A percentile compares a stretch with the other conserved stretches of the same genome.
These are phyloP conservation scores for Nothocercus nigrocapillus DNA, from an alignment of 2,113 vertebrate species.

Conservation along the genomic window DNA sequence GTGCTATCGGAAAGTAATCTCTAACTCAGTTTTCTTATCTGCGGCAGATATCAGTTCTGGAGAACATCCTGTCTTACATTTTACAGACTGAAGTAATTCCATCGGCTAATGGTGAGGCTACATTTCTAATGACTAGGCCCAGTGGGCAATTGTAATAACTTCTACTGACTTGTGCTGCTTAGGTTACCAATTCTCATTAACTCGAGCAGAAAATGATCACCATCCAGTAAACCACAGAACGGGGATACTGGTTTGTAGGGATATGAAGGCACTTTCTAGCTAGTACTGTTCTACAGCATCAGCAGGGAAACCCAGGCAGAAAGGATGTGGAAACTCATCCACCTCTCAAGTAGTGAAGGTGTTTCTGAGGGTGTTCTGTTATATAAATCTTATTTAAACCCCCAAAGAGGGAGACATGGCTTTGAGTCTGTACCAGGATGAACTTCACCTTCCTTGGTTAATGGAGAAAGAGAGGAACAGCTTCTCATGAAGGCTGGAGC, in stretches of 20 bases:
- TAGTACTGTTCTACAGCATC: background rate
- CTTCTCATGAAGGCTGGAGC: background rate
- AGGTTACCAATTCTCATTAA: background rate
- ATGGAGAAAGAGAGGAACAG: background rate
- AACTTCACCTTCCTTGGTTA: background rate
- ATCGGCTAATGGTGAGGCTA: slow-evolving; percentile 74
- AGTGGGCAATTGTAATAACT: background rate
- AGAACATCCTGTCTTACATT: slow-evolving; percentile 79
- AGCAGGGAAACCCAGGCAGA: background rate
- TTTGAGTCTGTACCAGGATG: background rate
- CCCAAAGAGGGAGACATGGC: background rate
- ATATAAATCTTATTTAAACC: background rate
- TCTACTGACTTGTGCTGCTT: background rate
- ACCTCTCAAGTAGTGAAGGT: background rate
- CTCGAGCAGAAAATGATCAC: background rate
- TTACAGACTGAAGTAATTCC: slow-evolving; percentile 77
- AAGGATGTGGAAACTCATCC: background rate
- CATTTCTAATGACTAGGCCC: background rate
- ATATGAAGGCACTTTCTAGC: background rate
- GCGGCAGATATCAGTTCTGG: slow-evolving; percentile 68
- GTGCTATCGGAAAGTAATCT: background rate
- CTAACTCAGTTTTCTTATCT: slow-evolving; percentile 8
- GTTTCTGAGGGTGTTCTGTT: background rate
- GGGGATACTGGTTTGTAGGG: background rate
- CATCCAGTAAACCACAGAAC: background rate